phyloP scores from a whole-genome alignment of 2,113 vertebrate species.

The Mixornis gularis region DNA sequence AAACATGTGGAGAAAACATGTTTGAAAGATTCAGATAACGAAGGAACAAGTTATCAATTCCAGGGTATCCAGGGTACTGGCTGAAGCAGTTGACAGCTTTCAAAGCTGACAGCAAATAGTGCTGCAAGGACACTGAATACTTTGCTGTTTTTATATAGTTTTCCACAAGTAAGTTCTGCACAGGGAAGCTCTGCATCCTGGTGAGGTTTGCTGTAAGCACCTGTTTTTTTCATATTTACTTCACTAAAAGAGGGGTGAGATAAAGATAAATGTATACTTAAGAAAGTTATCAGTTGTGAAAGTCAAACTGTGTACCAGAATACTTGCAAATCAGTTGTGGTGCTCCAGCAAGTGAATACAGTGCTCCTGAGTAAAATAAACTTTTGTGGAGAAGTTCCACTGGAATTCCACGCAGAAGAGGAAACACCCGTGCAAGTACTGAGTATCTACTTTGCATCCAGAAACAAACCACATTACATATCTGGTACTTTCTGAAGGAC shows the following conservation, averaged over 20 bases:
- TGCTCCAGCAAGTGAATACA: background rate
- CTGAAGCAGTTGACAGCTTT: background rate
- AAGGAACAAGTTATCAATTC: background rate
- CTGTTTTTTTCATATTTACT: background rate
- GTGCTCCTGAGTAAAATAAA: background rate
- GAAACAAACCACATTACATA: background rate
- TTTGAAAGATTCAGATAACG: background rate
- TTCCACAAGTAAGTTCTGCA: background rate
- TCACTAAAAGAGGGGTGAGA: background rate
- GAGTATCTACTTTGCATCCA: background rate
- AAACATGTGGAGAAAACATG: background rate
- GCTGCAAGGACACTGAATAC: background rate
- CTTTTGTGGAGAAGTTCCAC: background rate
- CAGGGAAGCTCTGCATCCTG: background rate
- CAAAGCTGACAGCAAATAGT: background rate
- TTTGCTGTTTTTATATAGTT: background rate
- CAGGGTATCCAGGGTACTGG: background rate
- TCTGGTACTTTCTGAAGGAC: background rate
- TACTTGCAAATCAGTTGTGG: background rate
- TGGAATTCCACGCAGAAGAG: background rate
- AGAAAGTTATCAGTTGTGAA: background rate
- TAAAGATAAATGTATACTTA: background rate
- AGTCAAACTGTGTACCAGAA: background rate
- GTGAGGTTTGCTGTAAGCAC: background rate
- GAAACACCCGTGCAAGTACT: background rate